Evolutionary conservation across 2,113 vertebrate genomes (phyloP).

Genomic region (Mungos mungo): DNA sequence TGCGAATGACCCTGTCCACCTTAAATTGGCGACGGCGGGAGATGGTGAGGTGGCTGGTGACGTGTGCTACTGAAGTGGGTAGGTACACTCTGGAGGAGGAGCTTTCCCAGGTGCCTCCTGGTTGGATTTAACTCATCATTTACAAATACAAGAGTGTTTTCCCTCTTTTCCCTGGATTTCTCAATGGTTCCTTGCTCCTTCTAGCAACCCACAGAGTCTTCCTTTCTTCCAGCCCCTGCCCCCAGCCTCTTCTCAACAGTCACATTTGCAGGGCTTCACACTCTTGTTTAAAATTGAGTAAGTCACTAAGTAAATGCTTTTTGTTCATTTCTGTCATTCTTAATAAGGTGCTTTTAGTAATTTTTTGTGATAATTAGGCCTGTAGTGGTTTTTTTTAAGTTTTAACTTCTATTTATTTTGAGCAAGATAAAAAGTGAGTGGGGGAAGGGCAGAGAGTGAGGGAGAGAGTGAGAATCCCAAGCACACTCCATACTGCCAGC

Average conservation of each 20-base stretch:
- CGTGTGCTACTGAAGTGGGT: conserved; percentile 92
- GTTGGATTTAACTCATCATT: not conserved
- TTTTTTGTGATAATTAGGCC: conserved; percentile 60
- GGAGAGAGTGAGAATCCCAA: no score
- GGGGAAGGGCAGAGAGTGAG: no score
- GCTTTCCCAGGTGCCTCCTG: not conserved
- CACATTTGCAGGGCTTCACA: not conserved
- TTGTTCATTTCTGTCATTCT: conserved; percentile 26
- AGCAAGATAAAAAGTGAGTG: no score
- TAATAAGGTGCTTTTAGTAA: conserved; percentile 60
- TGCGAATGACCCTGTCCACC: conserved; percentile 91
- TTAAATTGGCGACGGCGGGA: conserved; percentile 91
- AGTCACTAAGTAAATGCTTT: not conserved
- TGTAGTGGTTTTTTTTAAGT: not conserved
- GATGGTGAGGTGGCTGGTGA: conserved; percentile 92
- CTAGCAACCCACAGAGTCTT: not conserved
- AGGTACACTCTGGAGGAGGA: conserved; percentile 68
- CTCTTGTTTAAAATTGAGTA: not conserved
- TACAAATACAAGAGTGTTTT: not conserved
- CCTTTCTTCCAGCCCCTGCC: no score
- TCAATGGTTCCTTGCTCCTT: not conserved
- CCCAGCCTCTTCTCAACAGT: not conserved
- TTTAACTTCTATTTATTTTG: no score
- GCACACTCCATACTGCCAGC: no score
- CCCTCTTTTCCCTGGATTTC: not conserved